Base-by-base conservation (phyloP, 2,888 invertebrate species). In the Ophion slaviceki region DNA sequence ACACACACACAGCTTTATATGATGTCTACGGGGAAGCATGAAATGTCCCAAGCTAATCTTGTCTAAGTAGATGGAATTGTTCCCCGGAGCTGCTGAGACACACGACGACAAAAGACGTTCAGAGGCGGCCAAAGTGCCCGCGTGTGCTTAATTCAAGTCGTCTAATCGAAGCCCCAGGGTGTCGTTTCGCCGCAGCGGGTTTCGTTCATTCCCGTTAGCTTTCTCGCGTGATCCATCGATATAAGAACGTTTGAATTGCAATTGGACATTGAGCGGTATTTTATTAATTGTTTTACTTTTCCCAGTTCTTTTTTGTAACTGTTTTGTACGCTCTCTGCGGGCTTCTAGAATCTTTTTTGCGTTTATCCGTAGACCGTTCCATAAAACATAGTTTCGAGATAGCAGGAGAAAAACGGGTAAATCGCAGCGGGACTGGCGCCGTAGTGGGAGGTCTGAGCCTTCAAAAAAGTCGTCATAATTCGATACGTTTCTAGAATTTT, bases 31-130 rank as follows among this genome's bases (percentile, higher is more conserved):
- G 59, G 67, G 79, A 86, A 71, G 28, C 76, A 76, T 82, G 80
- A 82, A 67, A 82, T 68, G 85, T 77, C 77, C 77, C 80, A 24
- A 59, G 74, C 74, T 83, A 86, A 86, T 86, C 86, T 80, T 80
- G 80, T 83, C 83, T 78, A 83, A 86, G 86, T 86, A 83, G 83
- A 53, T 61, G 78, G 74, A 83, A 86, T 86, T 78, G 86, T 83
- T 83, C 86, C 83, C 86, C 20, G n/a, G 83, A 80, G 86, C 77
- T 45, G 80, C 70, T 53, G 40, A 47, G 86, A 78, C 75, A 20
- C 68, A 78, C 81, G 81, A 75, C 57, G 77, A 74, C 61, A 20
- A 45, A 74, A 67, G 68, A 74, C 77, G 77, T 64, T 64, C 72
- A 53, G 53, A 53, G 53, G 70, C 74, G 80, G 17, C 47, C 32